Base-by-base conservation (phyloP, 2,113 vertebrate species). In the Fukomys damarensis region DNA sequence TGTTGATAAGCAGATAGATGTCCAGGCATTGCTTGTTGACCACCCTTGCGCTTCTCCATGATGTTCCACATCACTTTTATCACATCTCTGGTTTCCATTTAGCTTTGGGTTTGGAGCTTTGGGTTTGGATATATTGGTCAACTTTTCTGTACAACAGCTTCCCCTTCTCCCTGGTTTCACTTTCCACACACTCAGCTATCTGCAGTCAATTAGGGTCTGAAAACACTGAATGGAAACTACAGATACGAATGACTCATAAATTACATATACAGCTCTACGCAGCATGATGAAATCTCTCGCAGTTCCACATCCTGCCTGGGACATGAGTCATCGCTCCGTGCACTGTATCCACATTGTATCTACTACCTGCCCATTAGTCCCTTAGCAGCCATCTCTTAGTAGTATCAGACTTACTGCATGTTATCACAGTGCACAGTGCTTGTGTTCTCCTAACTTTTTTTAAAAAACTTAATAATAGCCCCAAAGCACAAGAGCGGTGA, bases 11-110 rank as follows among this genome's bases (percentile, higher is more conserved):
- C 43, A 24, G 38, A 19, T 16, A 24, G 38, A 19, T 16, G 30
- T 76, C 74, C 65, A 56, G 65, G 41, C 28, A 54, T 38, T 12
- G 12, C 20, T 3, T 32, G 24, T 12, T 20, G 41, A 63, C 56
- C 0, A 20, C 5, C 24, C 35, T 72, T 4, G 6, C 5, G 16
- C 12, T 65, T 43, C 16, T 61, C 35, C 49, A 7, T 0, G 38
- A 22, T 2, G 8, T 9, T 0, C 52, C 20, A 6, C 2, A 11
- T 16, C 74, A 26, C 66, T n/a, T 9, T 5, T 2, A 28, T 26
- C 70, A 26, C 9, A 35, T 6, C 38, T 12, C 87, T 43, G 14
- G 17, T 30, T 72, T 86, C 92, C 43, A 3, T 43, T 43, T 30
- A 63, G 59, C 16, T 43, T 28, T 63, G n/a, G 16, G 52, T n/a